These are phyloP conservation scores for Sander vitreus DNA, from an alignment of 2,113 vertebrate genomes.

Conservation along the genomic window DNA sequence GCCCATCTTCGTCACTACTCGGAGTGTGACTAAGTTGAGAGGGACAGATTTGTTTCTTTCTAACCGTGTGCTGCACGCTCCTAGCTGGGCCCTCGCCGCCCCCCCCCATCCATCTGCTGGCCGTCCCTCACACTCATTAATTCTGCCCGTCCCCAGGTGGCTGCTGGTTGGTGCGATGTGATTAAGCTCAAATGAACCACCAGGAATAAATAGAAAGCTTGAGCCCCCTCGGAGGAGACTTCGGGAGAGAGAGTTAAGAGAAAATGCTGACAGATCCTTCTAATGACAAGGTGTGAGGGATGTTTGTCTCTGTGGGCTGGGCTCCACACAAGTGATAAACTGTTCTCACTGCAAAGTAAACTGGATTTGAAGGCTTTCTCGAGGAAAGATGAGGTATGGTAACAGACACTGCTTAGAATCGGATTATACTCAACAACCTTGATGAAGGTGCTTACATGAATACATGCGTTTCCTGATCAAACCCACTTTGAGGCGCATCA, in stretches of 20 bases:
- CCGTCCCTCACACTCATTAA: conserved; percentile 74
- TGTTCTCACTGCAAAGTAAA: conserved; percentile 7
- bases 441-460: conserved; percentile 25
- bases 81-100: conserved; percentile 38
- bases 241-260: conserved; percentile 3
- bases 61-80: conserved; percentile 45
- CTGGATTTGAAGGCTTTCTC: background rate
- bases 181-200: conserved; percentile 72
- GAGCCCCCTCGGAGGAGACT: conserved; percentile 29
- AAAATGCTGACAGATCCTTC: conserved; percentile 50
- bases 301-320: conserved; percentile 37
- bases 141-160: conserved; percentile 65
- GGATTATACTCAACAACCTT: conserved; percentile 26
- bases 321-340: conserved; percentile 28
- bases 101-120: conserved; percentile 61
- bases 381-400: background rate
- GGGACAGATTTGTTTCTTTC: conserved; percentile 25
- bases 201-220: conserved; percentile 66
- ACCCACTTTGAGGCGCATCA: conserved; percentile 1
- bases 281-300: conserved; percentile 51
- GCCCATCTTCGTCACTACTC: conserved; percentile 58
- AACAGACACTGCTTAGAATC: conserved; percentile 6
- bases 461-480: conserved; percentile 12
- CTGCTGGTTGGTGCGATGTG: conserved; percentile 65
- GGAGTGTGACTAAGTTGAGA: conserved; percentile 49